Conservation (phyloP, 2,797 vertebrate genomes). For the Parambassis ranga region DNA sequence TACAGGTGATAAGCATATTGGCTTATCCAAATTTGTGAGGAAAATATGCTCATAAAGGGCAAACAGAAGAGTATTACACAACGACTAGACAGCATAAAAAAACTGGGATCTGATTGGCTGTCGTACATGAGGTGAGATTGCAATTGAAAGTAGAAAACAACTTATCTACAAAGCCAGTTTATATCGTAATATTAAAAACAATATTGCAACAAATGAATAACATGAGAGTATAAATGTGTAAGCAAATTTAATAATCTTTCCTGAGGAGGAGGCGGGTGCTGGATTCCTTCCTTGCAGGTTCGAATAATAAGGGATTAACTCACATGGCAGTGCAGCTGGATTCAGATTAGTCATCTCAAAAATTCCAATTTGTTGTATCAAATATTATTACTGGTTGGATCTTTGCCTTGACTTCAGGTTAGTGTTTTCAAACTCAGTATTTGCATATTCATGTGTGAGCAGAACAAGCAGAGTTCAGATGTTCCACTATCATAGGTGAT, state of each 20-base stretch:
- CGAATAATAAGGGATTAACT: slow-evolving; percentile 53
- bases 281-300: slow-evolving; percentile 21
- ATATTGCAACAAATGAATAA: neutral
- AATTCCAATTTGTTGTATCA: slow-evolving; percentile 49
- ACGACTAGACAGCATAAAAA: too few relatives aligned
- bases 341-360: slow-evolving; percentile 45
- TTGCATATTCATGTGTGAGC: slow-evolving; percentile 44
- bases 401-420: slow-evolving; percentile 47
- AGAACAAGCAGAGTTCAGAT: slow-evolving; percentile 11
- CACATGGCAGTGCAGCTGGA: slow-evolving; percentile 5
- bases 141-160: too few relatives aligned
- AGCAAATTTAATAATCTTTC: neutral
- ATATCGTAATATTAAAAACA: neutral
- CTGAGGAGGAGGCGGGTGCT: neutral
- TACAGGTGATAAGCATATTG: too few relatives aligned
- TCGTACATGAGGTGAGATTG: too few relatives aligned
- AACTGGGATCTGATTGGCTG: too few relatives aligned
- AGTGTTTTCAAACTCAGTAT: slow-evolving; percentile 31
- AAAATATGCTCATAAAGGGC: too few relatives aligned
- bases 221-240: neutral
- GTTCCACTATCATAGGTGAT: slow-evolving; percentile 19
- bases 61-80: too few relatives aligned
- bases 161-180: too few relatives aligned
- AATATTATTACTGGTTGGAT: slow-evolving; percentile 40
- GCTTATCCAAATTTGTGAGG: too few relatives aligned